Evolutionary conservation across 2,797 vertebrate species (phyloP), one percentile per base, ranked within the genome.

Genomic region (Oreonectes daqikongensis): DNA sequence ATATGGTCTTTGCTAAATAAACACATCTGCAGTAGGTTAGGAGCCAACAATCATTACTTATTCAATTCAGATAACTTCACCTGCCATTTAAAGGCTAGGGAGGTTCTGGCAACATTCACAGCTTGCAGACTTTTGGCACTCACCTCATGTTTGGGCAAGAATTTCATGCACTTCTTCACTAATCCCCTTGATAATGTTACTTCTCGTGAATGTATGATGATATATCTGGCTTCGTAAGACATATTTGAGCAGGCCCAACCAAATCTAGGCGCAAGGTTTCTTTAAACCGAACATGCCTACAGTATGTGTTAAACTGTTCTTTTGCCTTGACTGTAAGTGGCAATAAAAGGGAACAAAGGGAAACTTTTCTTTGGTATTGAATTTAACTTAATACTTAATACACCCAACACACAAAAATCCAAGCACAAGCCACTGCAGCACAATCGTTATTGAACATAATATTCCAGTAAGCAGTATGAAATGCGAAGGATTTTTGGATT

Each of bases 21-120:
- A 66, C 74, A 65, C 18, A 11, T 57, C 63, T 70, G 67, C 67
- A 32, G 22, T 10, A 28, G 20, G 2, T 55, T 2, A 18, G 8
- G 17, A 61, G 69, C 73, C 73, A 72, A 20, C 40, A 46, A 61
- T 66, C 68, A 69, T 81, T 63, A 63, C 53, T 81, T 46, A 68
- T 61, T 22, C 32, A 2, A 20, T 60, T 38, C 38, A 71, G 28
- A 72, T 72, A 61, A 53, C 32, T 61, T 26, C 65, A 59, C 65
- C 52, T 65, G 42, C 72, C 32, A 57, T 48, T 18, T 46, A 65
- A 60, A 26, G 52, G 71, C 20, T n/a, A n/a, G 22, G 53, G 61
- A 46, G 55, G 57, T 61, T 64, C 57, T 69, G 78, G 65, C 66
- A 75, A 61, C 35, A 38, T 53, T 35, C 24, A 59, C 5, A 22